Conservation (phyloP, 2,113 vertebrate species). For the Mustelus asterias region DNA sequence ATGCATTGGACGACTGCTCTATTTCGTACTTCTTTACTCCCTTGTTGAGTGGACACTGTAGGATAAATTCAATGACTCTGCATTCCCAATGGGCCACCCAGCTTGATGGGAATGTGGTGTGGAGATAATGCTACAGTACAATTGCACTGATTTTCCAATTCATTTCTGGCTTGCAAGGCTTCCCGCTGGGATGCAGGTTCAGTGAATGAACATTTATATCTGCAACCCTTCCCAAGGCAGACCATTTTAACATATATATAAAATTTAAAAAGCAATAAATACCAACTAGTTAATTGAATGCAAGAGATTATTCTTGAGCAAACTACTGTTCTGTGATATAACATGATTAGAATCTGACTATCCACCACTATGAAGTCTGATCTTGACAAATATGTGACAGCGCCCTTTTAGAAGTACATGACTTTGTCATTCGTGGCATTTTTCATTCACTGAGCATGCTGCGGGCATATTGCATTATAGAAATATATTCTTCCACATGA, state of each 20-base stretch:
- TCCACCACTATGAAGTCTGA: conserved; percentile 5
- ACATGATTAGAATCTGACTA: background rate
- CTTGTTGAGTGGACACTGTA: conserved; percentile 53
- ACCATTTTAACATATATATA: background rate
- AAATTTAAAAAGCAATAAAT: conserved; percentile 11
- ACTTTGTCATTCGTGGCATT: background rate
- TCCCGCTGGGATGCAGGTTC: background rate
- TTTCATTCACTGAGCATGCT: background rate
- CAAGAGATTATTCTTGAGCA: background rate
- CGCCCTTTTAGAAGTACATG: background rate
- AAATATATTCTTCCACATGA: background rate
- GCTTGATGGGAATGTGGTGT: background rate
- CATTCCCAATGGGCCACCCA: background rate
- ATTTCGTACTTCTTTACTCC: conserved; percentile 61
- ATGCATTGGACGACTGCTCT: conserved; percentile 71
- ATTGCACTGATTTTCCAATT: background rate
- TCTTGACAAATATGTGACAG: background rate
- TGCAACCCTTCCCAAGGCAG: background rate
- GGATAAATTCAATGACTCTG: conserved; percentile 21
- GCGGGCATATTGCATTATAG: background rate
- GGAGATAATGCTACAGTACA: background rate
- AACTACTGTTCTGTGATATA: background rate
- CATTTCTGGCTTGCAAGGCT: background rate
- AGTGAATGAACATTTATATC: conserved; percentile 19
- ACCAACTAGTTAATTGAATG: background rate